Evolutionary conservation across 2,113 vertebrate genomes (phyloP).

Genomic region (Periophthalmus modestus): DNA sequence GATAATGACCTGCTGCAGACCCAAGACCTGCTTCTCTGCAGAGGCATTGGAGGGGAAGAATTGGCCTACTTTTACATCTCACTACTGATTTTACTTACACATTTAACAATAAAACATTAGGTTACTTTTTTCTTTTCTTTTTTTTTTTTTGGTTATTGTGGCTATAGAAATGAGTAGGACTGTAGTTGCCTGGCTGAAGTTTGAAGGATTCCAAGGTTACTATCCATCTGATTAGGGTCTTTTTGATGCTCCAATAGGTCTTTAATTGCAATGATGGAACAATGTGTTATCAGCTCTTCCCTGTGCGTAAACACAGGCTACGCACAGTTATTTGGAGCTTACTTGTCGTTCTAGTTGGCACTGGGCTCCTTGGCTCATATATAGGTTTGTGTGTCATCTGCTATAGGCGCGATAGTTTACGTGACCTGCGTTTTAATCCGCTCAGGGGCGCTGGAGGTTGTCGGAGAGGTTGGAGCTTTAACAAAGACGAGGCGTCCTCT

Average conservation of each 20-base stretch:
- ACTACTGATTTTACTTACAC: background rate
- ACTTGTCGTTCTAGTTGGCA: background rate
- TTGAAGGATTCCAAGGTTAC: constrained; percentile 49
- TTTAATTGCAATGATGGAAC: constrained; percentile 13
- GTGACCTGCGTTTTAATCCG: constrained; percentile 55
- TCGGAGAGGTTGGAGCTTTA: background rate
- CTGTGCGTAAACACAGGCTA: background rate
- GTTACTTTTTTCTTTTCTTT: no score
- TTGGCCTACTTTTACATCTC: constrained; percentile 53
- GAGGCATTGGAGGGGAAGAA: constrained; percentile 63
- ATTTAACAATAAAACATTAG: background rate
- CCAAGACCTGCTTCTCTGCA: constrained; percentile 27
- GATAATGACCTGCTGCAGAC: constrained; percentile 42
- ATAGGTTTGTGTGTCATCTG: constrained; percentile 58
- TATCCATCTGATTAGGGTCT: background rate
- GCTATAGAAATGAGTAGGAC: no score
- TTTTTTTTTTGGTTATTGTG: no score
- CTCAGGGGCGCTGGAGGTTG: constrained; percentile 13
- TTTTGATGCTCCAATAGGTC: constrained; percentile 6
- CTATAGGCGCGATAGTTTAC: constrained; percentile 34
- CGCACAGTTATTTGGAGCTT: background rate
- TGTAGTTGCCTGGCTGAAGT: background rate
- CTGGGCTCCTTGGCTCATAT: constrained; percentile 27
- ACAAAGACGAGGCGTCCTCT: constrained; percentile 37
- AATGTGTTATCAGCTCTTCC: background rate